Conservation (phyloP, 2,797 vertebrate genomes). For the Chlorospingus semifuscus region DNA sequence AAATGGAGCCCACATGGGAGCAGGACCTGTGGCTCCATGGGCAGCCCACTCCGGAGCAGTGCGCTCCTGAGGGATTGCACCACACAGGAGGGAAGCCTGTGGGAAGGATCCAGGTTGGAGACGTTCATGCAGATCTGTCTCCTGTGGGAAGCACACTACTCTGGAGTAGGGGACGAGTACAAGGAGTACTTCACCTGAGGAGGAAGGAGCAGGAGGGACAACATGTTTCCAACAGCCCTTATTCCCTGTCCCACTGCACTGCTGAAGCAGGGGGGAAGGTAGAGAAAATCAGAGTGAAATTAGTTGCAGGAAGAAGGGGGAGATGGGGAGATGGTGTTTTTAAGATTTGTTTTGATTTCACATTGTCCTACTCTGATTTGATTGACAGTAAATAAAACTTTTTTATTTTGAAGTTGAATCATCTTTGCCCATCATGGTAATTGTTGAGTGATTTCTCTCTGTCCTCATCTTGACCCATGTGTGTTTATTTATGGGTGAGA, state of each 20-base stretch:
- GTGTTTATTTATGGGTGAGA: not conserved
- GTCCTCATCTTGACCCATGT: not conserved
- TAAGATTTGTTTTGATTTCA: not conserved
- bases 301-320: not conserved
- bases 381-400: not conserved
- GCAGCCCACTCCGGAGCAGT: not conserved
- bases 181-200: not conserved
- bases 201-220: not conserved
- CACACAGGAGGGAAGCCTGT: not conserved
- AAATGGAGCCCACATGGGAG: not conserved
- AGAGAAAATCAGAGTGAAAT: not conserved
- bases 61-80: no score
- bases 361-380: not conserved
- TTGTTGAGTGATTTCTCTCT: not conserved
- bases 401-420: not conserved
- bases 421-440: not conserved
- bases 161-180: not conserved
- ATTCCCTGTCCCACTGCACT: not conserved
- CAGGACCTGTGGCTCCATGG: rapidly evolving
- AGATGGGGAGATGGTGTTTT: not conserved
- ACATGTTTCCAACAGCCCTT: not conserved
- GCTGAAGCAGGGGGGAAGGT: rapidly evolving
- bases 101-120: not conserved
- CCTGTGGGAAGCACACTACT: rapidly evolving
- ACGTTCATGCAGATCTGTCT: not conserved